Base-by-base conservation (phyloP, 2,797 vertebrate genomes). In the Etheostoma perlongum region DNA sequence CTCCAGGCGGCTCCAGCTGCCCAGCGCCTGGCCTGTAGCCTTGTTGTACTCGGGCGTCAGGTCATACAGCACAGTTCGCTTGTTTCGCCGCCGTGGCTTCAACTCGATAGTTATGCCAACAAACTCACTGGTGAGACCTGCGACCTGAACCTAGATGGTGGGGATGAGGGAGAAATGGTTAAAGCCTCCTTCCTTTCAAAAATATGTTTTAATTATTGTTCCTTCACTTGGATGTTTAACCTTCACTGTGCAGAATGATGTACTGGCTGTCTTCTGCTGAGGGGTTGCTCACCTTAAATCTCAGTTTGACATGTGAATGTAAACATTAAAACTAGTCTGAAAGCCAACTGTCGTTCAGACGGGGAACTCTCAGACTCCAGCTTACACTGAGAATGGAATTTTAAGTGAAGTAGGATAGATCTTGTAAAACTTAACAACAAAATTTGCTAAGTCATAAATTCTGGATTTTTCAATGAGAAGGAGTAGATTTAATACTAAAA, bases 81-180 rank as follows among this genome's bases (percentile, higher is more conserved):
- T 98, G 91, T 94, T 96, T 47, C 96, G 96, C 14, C 96, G 89
- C 52, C 97, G 93, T 0, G 98, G 98, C 75, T 99, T 99, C 90
- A 97, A 94, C 94, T 99, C 98, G 9, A 99, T 93, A 0, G 97
- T 98, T 89, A 99, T 78, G 14, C 96, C 90, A 13, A 95, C 88
- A 51, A 98, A 95, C 18, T 96, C 92, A 0, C 97, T 97, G 89
- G 91, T 91, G 11, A 96, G 94, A 25, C 97, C 98, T 6, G 96
- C 95, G 18, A 99, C 95, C 86, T 97, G 97, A 48, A 99, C 94
- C 98, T 99, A 70, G 3, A 40, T 25, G 13, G 19, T 0, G 30
- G 16, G 9, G 13, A 36, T 0, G 33, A 69, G 16, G 30, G 13
- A 2, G n/a, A 40, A 14, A 30, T 13, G 10, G 21, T 71, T 48